Evolutionary conservation across 2,797 vertebrate species (phyloP).

Genomic region (Pampus argenteus): DNA sequence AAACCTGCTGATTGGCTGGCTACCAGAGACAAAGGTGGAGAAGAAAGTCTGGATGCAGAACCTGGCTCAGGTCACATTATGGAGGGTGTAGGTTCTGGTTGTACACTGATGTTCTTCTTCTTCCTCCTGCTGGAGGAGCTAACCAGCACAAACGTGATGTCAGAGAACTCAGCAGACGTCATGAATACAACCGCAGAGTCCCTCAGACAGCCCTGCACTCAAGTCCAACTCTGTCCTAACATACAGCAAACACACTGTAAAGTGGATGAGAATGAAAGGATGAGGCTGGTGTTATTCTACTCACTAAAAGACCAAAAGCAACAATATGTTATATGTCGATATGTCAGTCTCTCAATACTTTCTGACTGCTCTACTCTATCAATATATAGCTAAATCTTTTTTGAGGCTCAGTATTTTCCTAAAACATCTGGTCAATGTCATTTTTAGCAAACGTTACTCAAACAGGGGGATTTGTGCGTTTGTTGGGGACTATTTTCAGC

Average conservation of each 20-base stretch:
- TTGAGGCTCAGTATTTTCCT: too few relatives aligned
- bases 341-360: too few relatives aligned
- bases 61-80: background rate
- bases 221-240: background rate
- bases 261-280: background rate
- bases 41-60: conserved; percentile 11
- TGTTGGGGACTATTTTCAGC: too few relatives aligned
- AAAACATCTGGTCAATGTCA: too few relatives aligned
- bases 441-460: too few relatives aligned
- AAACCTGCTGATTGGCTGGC: background rate
- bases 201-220: background rate
- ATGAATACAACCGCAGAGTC: conserved; percentile 1
- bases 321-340: too few relatives aligned
- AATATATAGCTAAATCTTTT: too few relatives aligned
- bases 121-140: conserved; percentile 21
- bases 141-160: conserved; percentile 53
- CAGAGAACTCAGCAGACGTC: conserved; percentile 11
- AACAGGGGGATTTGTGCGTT: too few relatives aligned
- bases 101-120: background rate
- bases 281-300: background rate
- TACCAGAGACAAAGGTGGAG: conserved; percentile 4
- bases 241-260: conserved; percentile 3
- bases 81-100: background rate
- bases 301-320: too few relatives aligned
- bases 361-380: too few relatives aligned